Evolutionary conservation across 1,140 invertebrate genomes (phyloP).

Genomic region (Drosophila insularis): DNA sequence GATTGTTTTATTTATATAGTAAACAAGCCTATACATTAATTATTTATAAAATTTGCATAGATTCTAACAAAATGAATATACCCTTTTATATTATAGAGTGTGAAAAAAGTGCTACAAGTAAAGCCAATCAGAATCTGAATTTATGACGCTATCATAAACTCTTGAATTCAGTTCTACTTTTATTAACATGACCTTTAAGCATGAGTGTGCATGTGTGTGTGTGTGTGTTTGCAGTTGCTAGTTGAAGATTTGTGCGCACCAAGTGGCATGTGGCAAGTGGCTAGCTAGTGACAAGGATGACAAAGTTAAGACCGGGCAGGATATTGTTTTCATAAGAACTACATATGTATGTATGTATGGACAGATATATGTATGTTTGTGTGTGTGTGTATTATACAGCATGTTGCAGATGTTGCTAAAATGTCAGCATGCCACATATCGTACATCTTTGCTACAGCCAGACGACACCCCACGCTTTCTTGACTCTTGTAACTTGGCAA

Average conservation of each 20-base stretch:
- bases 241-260: background rate
- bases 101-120: background rate
- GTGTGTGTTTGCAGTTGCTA: background rate
- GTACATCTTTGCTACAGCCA: background rate
- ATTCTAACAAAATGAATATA: too few species aligned
- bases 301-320: conserved; percentile 43
- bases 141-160: conserved; percentile 50
- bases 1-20: too few species aligned
- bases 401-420: conserved; percentile 27
- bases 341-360: background rate
- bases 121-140: conserved; percentile 26
- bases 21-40: too few species aligned
- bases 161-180: conserved; percentile 29
- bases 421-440: conserved; percentile 18
- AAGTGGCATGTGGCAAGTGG: conserved; percentile 29
- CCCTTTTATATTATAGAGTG: background rate
- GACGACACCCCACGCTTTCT: background rate
- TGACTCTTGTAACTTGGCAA: conserved; percentile 20
- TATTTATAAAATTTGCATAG: too few species aligned
- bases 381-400: conserved; percentile 20
- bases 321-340: conserved; percentile 34
- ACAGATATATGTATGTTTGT: conserved; percentile 39
- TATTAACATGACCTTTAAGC: conserved; percentile 55
- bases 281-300: conserved; percentile 27
- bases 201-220: conserved; percentile 13